Conservation (phyloP, 2,888 invertebrate genomes). For the Scotopteryx bipunctaria region DNA sequence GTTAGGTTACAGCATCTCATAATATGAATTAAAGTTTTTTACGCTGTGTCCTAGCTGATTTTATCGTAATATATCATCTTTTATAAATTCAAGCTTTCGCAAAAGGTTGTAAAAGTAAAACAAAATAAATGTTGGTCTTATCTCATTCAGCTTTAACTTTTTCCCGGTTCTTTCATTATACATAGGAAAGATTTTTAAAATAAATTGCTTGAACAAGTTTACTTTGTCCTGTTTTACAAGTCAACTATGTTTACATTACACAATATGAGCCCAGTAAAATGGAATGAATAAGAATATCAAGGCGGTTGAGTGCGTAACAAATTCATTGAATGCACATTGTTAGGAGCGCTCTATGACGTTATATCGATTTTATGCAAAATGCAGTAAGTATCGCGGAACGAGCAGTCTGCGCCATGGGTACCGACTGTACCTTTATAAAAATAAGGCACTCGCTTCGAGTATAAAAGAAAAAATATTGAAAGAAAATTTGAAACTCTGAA, state of each 20-base stretch:
- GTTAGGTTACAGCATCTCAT: too few species aligned
- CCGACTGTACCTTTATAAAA: slow-evolving; percentile 8
- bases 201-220: background rate
- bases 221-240: background rate
- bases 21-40: background rate
- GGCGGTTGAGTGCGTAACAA: slow-evolving; percentile 16
- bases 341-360: slow-evolving; percentile 48
- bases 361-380: slow-evolving; percentile 79
- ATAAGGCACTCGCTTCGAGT: slow-evolving; percentile 1
- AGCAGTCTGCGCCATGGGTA: slow-evolving; percentile 51
- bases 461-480: background rate
- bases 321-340: slow-evolving; percentile 29
- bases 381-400: slow-evolving; percentile 62
- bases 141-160: slow-evolving; percentile 3
- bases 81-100: slow-evolving; percentile 2
- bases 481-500: too few species aligned
- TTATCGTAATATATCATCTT: background rate
- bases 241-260: background rate
- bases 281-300: slow-evolving; percentile 6
- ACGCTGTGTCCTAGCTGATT: background rate
- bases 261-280: background rate
- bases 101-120: background rate
- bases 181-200: background rate
- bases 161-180: background rate
- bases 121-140: slow-evolving; percentile 9